Conservation (phyloP, 2,888 invertebrate species). For the Hedychridium roseum region DNA sequence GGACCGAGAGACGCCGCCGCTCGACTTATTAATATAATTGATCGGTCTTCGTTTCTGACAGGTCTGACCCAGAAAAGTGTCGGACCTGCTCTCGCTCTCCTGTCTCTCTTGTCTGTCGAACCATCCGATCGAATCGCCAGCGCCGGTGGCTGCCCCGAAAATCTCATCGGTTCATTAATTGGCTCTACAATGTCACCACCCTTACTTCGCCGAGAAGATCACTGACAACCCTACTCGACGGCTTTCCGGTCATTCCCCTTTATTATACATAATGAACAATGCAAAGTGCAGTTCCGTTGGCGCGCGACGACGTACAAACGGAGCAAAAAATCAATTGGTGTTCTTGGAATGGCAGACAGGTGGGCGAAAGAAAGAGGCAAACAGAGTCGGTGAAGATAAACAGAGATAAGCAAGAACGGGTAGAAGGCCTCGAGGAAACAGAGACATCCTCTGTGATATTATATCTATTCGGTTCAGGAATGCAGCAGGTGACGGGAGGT, state of each 20-base stretch:
- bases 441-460: slow-evolving; percentile 10
- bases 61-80: slow-evolving; percentile 39
- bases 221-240: too few species aligned
- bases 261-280: too few species aligned
- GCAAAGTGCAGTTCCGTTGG: too few species aligned
- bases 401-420: slow-evolving; percentile 8
- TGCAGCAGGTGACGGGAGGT: slow-evolving; percentile 29
- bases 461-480: slow-evolving; percentile 42
- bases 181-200: slow-evolving; percentile 22
- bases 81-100: slow-evolving; percentile 11
- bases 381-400: neutral
- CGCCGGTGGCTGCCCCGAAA: slow-evolving; percentile 6
- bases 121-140: slow-evolving; percentile 12
- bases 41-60: slow-evolving; percentile 42
- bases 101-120: too few species aligned
- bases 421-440: slow-evolving; percentile 10
- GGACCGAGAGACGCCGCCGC: slow-evolving; percentile 7
- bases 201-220: slow-evolving; percentile 38
- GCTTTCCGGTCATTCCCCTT: too few species aligned
- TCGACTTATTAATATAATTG: slow-evolving; percentile 41
- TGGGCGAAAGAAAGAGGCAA: slow-evolving; percentile 1
- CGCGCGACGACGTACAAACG: too few species aligned
- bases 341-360: slow-evolving; percentile 3
- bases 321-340: too few species aligned
- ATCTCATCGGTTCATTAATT: slow-evolving; percentile 48